Base-by-base conservation (phyloP, 2,797 vertebrate species). In the Glossophaga mutica region DNA sequence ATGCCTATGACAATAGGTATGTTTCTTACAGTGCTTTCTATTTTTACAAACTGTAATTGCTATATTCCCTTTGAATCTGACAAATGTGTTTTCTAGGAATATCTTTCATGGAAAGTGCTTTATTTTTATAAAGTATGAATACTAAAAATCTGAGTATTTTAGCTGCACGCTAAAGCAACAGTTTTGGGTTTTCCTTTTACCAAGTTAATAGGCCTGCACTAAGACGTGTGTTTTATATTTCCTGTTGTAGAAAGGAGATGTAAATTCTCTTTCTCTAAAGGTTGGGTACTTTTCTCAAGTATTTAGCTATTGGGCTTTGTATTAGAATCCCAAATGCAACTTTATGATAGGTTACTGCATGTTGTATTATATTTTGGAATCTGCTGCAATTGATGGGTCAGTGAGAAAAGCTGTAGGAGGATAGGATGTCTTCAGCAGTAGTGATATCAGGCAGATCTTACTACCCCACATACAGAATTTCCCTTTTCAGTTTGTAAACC, bases 21-120 rank as follows among this genome's bases (percentile, higher is more conserved):
- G 24, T 82, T 94, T 95, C 68, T 94, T 87, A 42, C 77, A 87
- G 71, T 65, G 39, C 73, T 94, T 92, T 95, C n/a, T 6, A 2
- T 82, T 87, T 79, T 91, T 85, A 67, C 4, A 84, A 50, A 57
- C 67, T 79, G 4, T 85, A 67, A 87, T 89, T 87, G 21, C 32
- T 91, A 3, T 50, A 16, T 52, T 16, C 37, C 22, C 57, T 94
- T 92, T 84, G 67, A 74, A 37, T 94, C 65, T 95, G 32, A 68
- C 95, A 67, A 73, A 67, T 9, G 32, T 83, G 7, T 78, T 94
- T 94, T 71, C 24, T 29, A 90, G 55, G 14, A 79, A 46, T 59
- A 52, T 92, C 37, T 90, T 90, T 95, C 18, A 89, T 90, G 11
- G 73, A 50, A 78, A 94, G 42, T 84, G 32, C 50, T 94, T 82